Conservation (phyloP, 2,113 vertebrate species). For the Nothobranchius kuhntae region DNA sequence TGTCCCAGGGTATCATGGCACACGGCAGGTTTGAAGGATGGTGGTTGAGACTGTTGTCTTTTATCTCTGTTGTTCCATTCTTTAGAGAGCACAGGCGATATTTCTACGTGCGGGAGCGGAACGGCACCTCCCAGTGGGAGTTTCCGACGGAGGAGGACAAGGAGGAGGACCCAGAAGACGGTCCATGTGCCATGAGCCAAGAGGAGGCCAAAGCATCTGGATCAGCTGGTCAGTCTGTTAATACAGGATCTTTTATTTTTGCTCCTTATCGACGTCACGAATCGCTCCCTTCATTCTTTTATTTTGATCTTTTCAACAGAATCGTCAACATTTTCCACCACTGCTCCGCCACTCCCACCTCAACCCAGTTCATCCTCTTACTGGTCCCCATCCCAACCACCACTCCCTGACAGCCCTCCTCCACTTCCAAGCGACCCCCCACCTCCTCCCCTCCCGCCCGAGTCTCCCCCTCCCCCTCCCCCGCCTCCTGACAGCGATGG, state of each 20-base stretch:
- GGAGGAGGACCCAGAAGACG: slow-evolving; percentile 72
- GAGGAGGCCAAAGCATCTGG: slow-evolving; percentile 49
- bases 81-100: slow-evolving; percentile 99
- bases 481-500: slow-evolving; percentile 87
- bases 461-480: slow-evolving; percentile 79
- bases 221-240: slow-evolving; percentile 39
- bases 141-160: slow-evolving; percentile 92
- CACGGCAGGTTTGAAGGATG: slow-evolving; percentile 48
- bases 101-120: slow-evolving; percentile 99
- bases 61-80: slow-evolving; percentile 93
- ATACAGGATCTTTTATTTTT: neutral
- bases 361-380: slow-evolving; percentile 76
- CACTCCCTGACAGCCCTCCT: slow-evolving; percentile 86
- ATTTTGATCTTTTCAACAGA: slow-evolving; percentile 17
- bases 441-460: slow-evolving; percentile 83
- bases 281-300: neutral
- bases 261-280: neutral
- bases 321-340: neutral
- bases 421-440: slow-evolving; percentile 84
- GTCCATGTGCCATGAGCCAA: slow-evolving; percentile 67
- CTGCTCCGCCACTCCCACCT: slow-evolving; percentile 53
- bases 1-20: slow-evolving; percentile 66
- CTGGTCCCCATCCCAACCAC: slow-evolving; percentile 82
- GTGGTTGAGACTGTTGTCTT: slow-evolving; percentile 68
- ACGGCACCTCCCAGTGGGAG: slow-evolving; percentile 95